Percentiles rank a stretch among this genome's conserved stretches.
Conservation (phyloP, 1,140 invertebrate species). For the Aporrectodea caliginosa region DNA sequence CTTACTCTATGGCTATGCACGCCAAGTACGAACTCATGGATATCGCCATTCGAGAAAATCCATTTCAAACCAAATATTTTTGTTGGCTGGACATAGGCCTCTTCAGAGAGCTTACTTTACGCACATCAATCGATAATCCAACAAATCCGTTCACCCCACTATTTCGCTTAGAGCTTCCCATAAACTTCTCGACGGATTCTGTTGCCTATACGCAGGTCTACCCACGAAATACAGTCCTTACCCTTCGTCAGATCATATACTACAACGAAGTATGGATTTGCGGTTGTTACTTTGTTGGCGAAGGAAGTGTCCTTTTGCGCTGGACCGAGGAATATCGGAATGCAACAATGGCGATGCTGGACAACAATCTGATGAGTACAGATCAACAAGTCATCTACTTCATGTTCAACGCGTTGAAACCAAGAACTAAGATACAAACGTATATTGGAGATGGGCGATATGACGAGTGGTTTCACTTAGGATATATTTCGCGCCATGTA, state of each 20-base stretch:
- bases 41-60: neutral
- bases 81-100: slow-evolving; percentile 34
- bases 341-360: slow-evolving; percentile 6
- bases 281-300: slow-evolving; percentile 33
- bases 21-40: slow-evolving; percentile 38
- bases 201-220: slow-evolving; percentile 41
- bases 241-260: slow-evolving; percentile 35
- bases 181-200: slow-evolving; percentile 39
- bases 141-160: neutral
- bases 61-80: slow-evolving; percentile 29
- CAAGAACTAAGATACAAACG: slow-evolving; percentile 15
- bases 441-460: slow-evolving; percentile 8
- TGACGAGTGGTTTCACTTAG: slow-evolving; percentile 17
- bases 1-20: slow-evolving; percentile 46
- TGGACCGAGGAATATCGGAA: slow-evolving; percentile 25
- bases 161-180: slow-evolving; percentile 40
- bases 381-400: slow-evolving; percentile 33
- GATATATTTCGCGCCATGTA: slow-evolving; percentile 11
- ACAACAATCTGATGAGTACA: slow-evolving; percentile 15
- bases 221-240: slow-evolving; percentile 32
- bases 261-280: slow-evolving; percentile 42
- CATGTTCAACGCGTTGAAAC: slow-evolving; percentile 4
- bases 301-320: slow-evolving; percentile 7
- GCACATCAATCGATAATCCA: neutral
- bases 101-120: slow-evolving; percentile 18